Percentiles rank a stretch among this genome's conserved stretches.
Conservation (phyloP, 2,888 invertebrate genomes). For the Drosophila paranaensis region DNA sequence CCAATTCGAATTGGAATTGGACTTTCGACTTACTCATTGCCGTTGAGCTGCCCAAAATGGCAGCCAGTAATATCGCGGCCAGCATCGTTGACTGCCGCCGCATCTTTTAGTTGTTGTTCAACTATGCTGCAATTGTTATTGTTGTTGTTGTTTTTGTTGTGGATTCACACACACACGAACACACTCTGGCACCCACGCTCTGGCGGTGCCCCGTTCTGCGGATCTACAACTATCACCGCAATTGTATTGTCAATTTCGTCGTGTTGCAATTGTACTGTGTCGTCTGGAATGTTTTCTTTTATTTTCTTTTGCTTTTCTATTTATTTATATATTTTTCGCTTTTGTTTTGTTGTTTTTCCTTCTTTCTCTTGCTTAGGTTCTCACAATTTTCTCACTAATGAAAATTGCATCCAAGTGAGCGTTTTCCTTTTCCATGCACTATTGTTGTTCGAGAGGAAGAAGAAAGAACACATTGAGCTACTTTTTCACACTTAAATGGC, state of each 20-base stretch:
- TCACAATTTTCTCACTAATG: constrained; percentile 64
- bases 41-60: constrained; percentile 79
- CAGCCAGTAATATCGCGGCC: constrained; percentile 82
- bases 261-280: constrained; percentile 37
- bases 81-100: constrained; percentile 83
- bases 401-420: constrained; percentile 66
- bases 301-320: neutral
- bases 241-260: constrained; percentile 45
- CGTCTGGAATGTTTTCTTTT: constrained; percentile 46
- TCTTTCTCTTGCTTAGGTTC: constrained; percentile 23
- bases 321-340: constrained; percentile 18
- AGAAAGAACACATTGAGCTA: constrained; percentile 25
- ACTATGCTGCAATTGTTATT: constrained; percentile 35
- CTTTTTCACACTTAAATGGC: constrained; percentile 47
- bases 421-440: constrained; percentile 44
- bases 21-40: constrained; percentile 82
- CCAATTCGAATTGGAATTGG: neutral
- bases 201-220: constrained; percentile 11
- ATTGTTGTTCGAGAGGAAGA: constrained; percentile 8
- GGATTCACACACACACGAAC: constrained; percentile 5
- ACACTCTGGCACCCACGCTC: neutral
- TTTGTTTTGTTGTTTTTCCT: constrained; percentile 6
- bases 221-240: constrained; percentile 41
- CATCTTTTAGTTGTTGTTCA: constrained; percentile 69
- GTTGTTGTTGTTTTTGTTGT: constrained; percentile 23